Evolutionary conservation across 2,888 invertebrate genomes (phyloP), one percentile per base, ranked within the genome.

Genomic region (Hololepta plana): DNA sequence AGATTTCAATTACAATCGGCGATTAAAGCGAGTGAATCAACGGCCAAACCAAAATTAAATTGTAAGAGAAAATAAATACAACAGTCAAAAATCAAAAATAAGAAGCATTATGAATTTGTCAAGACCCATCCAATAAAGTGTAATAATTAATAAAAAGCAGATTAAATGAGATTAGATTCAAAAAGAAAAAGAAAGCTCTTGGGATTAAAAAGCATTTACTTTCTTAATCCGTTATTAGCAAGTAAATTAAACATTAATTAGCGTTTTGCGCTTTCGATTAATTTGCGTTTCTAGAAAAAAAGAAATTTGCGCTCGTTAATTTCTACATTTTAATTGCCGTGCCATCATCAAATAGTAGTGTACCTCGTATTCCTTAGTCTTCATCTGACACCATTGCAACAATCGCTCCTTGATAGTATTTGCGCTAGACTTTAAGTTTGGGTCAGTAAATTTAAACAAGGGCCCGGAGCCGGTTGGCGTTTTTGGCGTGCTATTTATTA

Each of bases 361-460:
- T 80, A 91, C 93, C 81, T 90, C 80, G 64, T 95, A 95, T 67
- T 85, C 90, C 68, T 80, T 76, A 49, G 91, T 91, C 73, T 91
- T 90, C 66, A 81, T 79, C 63, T 85, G 82, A 67, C 87, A 87
- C 95, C 95, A 95, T 60, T 80, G 75, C 63, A 95, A 74, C 57
- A 95, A 71, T 60, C 88, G 75, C 57, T 93, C 90, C 74, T 93
- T 95, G 61, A 91, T 85, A 62, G 85, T 81, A 62, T 75, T 77
- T 51, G 90, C 90, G 64, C 82, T 87, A 59, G 79, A 74, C 58
- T 73, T 75, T 64, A 90, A 71, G 60, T 75, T 73, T 51, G 82
- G 79, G 64, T 84, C 84, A 58, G 81, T 82, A 70, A 85, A 84
- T 72, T 75, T 80, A 72, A 85, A 84, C 59, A 74, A 67, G 55